A percentile compares a stretch with the other conserved stretches of the same genome.
These are phyloP conservation scores for Rhea americana DNA, from an alignment of 2,113 vertebrate genomes.

Conservation along the genomic window DNA sequence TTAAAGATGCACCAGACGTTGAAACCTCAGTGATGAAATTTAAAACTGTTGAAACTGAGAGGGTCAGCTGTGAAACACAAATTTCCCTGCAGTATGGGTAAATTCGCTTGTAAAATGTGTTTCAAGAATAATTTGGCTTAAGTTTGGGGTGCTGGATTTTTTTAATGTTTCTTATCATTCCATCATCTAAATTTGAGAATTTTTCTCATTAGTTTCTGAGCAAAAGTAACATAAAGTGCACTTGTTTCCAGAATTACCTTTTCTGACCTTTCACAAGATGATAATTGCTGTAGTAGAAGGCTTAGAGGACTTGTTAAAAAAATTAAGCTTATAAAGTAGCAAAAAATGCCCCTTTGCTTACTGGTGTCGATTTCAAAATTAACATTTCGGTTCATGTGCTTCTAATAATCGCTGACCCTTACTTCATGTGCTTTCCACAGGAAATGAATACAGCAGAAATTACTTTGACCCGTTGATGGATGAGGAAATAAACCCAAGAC, in stretches of 20 bases:
- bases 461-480: conserved; percentile 93
- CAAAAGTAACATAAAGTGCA: conserved; percentile 88
- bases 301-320: conserved; percentile 82
- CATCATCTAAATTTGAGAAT: conserved; percentile 78
- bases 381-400: conserved; percentile 99
- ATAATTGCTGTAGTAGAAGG: conserved; percentile 92
- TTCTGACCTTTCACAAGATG: conserved; percentile 91
- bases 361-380: conserved; percentile 95
- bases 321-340: conserved; percentile 87
- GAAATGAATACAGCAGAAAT: conserved; percentile 94
- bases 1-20: conserved; percentile 58
- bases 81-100: background rate
- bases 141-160: background rate
- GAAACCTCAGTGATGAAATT: conserved; percentile 59
- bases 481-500: conserved; percentile 93
- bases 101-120: background rate
- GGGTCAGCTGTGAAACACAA: conserved; percentile 33
- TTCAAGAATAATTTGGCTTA: conserved; percentile 43
- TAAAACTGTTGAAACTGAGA: conserved; percentile 65
- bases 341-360: conserved; percentile 79
- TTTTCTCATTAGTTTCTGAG: conserved; percentile 92
- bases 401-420: conserved; percentile 98
- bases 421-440: conserved; percentile 91
- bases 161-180: conserved; percentile 15
- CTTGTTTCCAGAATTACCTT: conserved; percentile 93